Evolutionary conservation across 1,140 invertebrate genomes (phyloP).

Genomic region (Helicoverpa armigera): DNA sequence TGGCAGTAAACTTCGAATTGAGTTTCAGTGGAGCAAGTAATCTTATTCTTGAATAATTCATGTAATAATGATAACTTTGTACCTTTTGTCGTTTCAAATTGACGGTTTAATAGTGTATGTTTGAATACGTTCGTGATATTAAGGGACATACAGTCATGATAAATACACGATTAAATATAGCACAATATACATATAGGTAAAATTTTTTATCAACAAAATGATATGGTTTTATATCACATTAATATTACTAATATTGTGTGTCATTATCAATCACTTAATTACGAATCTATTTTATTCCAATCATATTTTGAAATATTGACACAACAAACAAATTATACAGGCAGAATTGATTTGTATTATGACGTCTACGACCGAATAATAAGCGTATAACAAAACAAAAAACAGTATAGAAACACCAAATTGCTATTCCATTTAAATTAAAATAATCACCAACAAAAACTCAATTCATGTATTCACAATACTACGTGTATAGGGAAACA

Average conservation of each 20-base stretch:
- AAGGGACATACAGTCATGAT: no score
- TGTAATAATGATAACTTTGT: conserved; percentile 42
- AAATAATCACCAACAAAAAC: background rate
- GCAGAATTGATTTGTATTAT: no score
- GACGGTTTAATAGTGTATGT: background rate
- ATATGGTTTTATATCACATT: no score
- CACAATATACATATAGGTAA: no score
- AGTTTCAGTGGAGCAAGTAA: conserved; percentile 64
- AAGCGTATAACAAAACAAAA: background rate
- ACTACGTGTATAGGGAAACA: background rate
- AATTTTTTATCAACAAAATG: no score
- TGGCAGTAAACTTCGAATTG: conserved; percentile 64
- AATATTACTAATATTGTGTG: no score
- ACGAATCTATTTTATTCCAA: no score
- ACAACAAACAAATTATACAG: no score
- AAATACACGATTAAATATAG: no score
- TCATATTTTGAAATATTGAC: no score
- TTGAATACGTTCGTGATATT: background rate
- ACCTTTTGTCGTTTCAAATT: conserved; percentile 41
- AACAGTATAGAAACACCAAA: background rate
- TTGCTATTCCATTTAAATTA: background rate
- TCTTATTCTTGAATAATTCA: conserved; percentile 62
- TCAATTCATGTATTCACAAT: background rate
- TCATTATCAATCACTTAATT: no score
- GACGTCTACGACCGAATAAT: background rate